Base-by-base conservation (phyloP, 1,140 invertebrate genomes). In the Megathymus violae region DNA sequence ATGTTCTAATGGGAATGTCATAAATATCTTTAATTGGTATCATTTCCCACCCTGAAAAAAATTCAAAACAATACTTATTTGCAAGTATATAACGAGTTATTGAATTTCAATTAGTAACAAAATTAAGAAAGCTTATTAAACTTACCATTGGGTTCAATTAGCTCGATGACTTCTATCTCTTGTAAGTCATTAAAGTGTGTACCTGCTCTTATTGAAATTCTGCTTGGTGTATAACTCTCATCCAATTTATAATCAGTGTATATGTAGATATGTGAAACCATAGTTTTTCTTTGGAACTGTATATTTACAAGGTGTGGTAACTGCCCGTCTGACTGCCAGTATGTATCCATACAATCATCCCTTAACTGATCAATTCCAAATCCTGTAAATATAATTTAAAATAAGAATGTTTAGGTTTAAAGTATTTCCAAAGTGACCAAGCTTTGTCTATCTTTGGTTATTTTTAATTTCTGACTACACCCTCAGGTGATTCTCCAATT, bases 271-370 rank as follows among this genome's bases (percentile, higher is more conserved):
- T 99, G 97, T 62, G 96, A 95, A 11, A 99, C 96, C 31, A 97
- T 98, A 0, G 97, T 99, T 92, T 99, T 99, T 72, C 96, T 94
- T 69, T 97, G 95, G 88, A 99, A 99, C 79, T 99, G 98, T 68
- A 99, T 98, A 82, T 99, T 99, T 0, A 99, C 97, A 65, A 99
- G 92, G 91, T 99, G 99, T 4, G 99, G 99, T 62, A 99, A 93
- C 74, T 99, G 98, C 0, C 99, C 99, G 92, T 99, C 99, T 0
- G 98, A 99, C 84, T 99, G 99, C 99, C 99, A 99, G 88, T 99
- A 99, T 0, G 98, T 99, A 70, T 99, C 98, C 76, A 97, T 95
- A 51, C 96, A 96, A 88, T 98, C 97, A 88, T 99, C 98, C 67
- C 98, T 90, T 14, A 99, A 87, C 83, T 99, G 98, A 82, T 99